phyloP scores from a whole-genome alignment of 2,797 vertebrate species.

The Pelobates cultripes region DNA sequence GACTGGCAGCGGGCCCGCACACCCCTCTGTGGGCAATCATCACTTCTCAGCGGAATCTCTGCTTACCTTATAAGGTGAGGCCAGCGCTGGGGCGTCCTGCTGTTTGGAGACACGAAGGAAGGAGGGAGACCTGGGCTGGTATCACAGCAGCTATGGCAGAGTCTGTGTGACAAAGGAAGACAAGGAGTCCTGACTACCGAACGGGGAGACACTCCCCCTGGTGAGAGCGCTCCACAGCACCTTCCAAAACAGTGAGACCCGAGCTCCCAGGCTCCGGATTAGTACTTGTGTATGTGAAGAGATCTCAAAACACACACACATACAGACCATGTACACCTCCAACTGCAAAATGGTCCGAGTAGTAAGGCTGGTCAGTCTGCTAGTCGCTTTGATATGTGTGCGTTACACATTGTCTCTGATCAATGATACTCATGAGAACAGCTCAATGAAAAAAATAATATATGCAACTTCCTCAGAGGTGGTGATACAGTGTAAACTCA shows the following conservation, averaged over 20 bases:
- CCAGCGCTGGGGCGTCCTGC: not conserved
- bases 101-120: not conserved
- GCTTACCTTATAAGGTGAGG: slow-evolving; percentile 25
- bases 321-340: no score
- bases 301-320: no score
- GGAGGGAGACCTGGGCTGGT: slow-evolving; percentile 2
- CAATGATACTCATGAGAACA: no score
- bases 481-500: no score
- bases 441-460: no score
- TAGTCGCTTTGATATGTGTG: no score
- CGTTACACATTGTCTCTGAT: no score
- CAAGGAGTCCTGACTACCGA: slow-evolving; percentile 10
- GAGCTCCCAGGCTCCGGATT: not conserved
- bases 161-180: slow-evolving; percentile 1
- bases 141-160: slow-evolving; percentile 18
- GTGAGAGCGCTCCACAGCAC: slow-evolving; percentile 7
- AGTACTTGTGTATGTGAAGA: no score
- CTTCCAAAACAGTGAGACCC: not conserved
- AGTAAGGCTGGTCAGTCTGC: no score
- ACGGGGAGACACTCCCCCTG: slow-evolving; percentile 35
- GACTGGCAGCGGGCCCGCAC: not conserved
- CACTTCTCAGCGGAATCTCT: not conserved
- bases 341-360: no score
- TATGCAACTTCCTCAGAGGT: no score
- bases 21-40: not conserved